Evolutionary conservation across 1,140 invertebrate species (phyloP), one percentile per base, ranked within the genome.

Genomic region (Pseudomyrmex sp.): DNA sequence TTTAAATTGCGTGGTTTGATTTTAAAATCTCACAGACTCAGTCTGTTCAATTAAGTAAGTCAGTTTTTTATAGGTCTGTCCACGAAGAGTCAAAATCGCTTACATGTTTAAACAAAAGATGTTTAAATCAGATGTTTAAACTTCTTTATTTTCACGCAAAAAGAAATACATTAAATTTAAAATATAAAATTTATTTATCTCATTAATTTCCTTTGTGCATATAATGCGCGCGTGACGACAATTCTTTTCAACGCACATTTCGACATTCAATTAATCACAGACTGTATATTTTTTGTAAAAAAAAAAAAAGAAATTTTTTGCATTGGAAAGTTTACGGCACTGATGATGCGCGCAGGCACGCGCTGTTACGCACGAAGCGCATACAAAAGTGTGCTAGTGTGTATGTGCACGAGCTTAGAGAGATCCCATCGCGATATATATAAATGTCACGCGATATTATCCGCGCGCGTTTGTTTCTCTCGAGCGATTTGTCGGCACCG

Each of bases 391-490:
- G 79, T 61, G 74, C 35, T 35, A 7, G 50, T 82, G 15, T 52
- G 26, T 88, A 83, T 89, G 92, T 93, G 92, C 73, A 56, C 63
- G 70, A 70, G 75, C 74, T 90, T 86, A 85, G 76, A 86, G 84
- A 86, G 77, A 82, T 76, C 65, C 62, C 68, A 80, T 54, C 77
- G 84, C 83, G 88, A 86, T 89, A 89, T 90, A 91, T 90, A 89
- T 35, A 35, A 89, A 89, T 88, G 84, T 88, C 68, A 85, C 83
- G 83, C 72, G 82, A 85, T 80, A 46, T 35, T 75, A 79, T 66
- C 62, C 48, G 59, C 68, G 70, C 73, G 86, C 35, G 35, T 35
- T 75, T 84, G 75, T 70, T 35, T 85, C 76, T 85, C 72, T 85
- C 72, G 68, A 87, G 58, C 86, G 85, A 86, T 84, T 83, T 77